phyloP scores from a whole-genome alignment of 2,888 invertebrate genomes.

The Tinea pellionella region DNA sequence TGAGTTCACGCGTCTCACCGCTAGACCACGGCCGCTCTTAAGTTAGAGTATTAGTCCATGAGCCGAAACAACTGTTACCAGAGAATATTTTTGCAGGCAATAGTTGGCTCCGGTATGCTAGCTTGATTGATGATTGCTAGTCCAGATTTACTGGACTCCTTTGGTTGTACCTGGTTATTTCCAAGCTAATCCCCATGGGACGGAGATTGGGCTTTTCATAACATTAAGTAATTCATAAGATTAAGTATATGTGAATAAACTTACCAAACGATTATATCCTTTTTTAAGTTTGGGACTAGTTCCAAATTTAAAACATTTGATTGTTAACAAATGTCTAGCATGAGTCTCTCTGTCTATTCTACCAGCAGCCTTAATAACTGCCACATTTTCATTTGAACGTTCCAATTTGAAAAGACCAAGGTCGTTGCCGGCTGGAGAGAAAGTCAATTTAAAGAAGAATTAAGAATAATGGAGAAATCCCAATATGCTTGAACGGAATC shows the following conservation, averaged over 20 bases:
- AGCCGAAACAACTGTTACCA: too few relatives aligned
- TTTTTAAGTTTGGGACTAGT: constrained; percentile 50
- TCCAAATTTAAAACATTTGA: constrained; percentile 76
- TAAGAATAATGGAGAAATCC: constrained; percentile 12
- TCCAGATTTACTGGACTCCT: too few relatives aligned
- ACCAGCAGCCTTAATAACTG: constrained; percentile 69
- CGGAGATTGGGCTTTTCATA: background rate
- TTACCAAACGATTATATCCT: constrained; percentile 72
- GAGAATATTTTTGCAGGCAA: too few relatives aligned
- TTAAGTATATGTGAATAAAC: constrained; percentile 18
- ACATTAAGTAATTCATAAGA: too few relatives aligned
- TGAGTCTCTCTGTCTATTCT: constrained; percentile 75
- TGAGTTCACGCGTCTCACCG: too few relatives aligned
- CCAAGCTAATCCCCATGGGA: too few relatives aligned
- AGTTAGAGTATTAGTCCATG: too few relatives aligned
- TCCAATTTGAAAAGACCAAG: constrained; percentile 72
- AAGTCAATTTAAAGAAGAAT: too few relatives aligned
- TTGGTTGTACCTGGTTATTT: too few relatives aligned
- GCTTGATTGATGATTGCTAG: too few relatives aligned
- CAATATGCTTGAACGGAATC: background rate
- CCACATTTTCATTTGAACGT: constrained; percentile 73
- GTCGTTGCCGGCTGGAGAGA: constrained; percentile 77
- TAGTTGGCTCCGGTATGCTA: too few relatives aligned
- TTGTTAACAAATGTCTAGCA: constrained; percentile 69
- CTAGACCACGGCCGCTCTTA: too few relatives aligned